Evolutionary conservation across 1,140 invertebrate species (phyloP), one percentile per base, ranked within the genome.

Genomic region (Ephestia elutella): DNA sequence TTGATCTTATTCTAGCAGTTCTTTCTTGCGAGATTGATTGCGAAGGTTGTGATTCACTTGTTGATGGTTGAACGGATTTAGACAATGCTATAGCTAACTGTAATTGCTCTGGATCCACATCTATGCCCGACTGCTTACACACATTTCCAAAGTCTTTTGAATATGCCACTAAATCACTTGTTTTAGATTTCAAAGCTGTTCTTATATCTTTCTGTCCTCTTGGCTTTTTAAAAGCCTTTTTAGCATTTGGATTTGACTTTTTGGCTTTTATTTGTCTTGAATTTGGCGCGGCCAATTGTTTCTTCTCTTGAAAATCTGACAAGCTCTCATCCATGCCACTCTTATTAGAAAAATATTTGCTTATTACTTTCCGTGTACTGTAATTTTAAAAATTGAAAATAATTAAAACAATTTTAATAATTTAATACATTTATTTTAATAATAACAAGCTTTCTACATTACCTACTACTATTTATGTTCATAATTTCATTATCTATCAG

Each of bases 41-140:
- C 60, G 77, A 73, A 18, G 65, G 57, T 60, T 68, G 15, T 53
- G 62, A 48, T 55, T 35, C 60, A 57, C 25, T 51, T 19, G 10
- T 54, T 10, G 60, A 5, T 56, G 68, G 73, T 68, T 87, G 78
- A 19, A 87, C 54, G 5, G 90, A 91, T 63, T 89, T 89, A 35
- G 91, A 91, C 32, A 92, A 68, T 58, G 90, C 90, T 62, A 92
- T 80, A 28, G 90, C 90, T 61, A 91, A 58, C 69, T 91, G 90
- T 25, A 91, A 70, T 60, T 92, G 87, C 63, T 91, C 90, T 4
- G 87, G 70, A 76, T 91, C 88, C 8, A 90, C 78, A 81, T 91
- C 90, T 19, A 89, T 54, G 18, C 86, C 84, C 58, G 72, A 70
- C 55, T 79, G 60, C 50, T 77, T 76, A 63, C 87, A 89, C 20